Evolutionary conservation across 2,113 vertebrate genomes (phyloP).

Genomic region (Aegithalos caudatus): DNA sequence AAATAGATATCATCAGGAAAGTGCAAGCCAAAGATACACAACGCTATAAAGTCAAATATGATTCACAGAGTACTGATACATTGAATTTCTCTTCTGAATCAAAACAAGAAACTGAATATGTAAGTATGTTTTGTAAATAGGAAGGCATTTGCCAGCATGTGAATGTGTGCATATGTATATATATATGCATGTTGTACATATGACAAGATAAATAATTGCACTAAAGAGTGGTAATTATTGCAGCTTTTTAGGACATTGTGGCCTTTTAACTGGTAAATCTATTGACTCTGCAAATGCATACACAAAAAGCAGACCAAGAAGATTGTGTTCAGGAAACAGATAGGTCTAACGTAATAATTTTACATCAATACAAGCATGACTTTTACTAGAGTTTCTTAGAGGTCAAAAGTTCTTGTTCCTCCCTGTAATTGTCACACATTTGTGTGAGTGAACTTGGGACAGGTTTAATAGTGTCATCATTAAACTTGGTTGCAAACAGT

Average conservation of each 20-base stretch:
- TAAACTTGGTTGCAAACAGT: not conserved
- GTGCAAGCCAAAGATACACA: constrained; percentile 83
- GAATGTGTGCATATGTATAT: not conserved
- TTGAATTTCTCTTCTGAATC: constrained; percentile 89
- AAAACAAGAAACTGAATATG: constrained; percentile 88
- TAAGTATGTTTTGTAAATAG: constrained; percentile 72
- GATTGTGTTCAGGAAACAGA: not conserved
- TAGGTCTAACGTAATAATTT: not conserved
- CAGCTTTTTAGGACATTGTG: not conserved
- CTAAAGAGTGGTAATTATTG: not conserved
- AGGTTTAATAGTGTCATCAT: not conserved
- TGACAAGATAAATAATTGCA: not conserved
- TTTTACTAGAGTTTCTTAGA: not conserved
- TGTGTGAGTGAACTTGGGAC: not conserved
- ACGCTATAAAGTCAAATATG: constrained; percentile 83
- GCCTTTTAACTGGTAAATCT: not conserved
- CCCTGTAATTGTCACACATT: not conserved
- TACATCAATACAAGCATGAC: not conserved
- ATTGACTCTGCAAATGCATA: not conserved
- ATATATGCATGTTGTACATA: not conserved
- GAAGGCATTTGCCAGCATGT: not conserved
- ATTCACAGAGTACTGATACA: constrained; percentile 82
- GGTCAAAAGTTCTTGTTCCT: not conserved
- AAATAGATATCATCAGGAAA: constrained; percentile 81
- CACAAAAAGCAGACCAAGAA: not conserved